phyloP scores from a whole-genome alignment of 2,113 vertebrate genomes.

The Onychostoma macrolepis region DNA sequence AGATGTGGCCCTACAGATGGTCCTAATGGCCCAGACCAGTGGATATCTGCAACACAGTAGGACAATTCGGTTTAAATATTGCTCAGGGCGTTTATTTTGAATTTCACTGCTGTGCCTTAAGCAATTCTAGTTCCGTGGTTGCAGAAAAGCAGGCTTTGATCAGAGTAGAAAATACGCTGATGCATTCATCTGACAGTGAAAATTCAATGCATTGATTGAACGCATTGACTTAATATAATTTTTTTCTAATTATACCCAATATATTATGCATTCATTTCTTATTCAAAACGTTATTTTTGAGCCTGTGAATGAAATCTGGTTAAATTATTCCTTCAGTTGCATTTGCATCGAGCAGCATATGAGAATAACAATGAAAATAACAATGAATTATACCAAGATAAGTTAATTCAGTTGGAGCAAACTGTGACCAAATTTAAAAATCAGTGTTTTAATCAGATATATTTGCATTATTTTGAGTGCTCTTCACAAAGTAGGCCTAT shows the following conservation, averaged over 20 bases:
- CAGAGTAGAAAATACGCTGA: background rate
- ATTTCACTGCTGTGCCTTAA: background rate
- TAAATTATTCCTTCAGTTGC: background rate
- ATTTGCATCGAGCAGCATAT: background rate
- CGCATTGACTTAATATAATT: background rate
- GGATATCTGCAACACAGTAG: constrained; percentile 15
- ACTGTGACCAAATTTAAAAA: background rate
- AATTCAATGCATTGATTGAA: background rate
- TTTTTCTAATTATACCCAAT: background rate
- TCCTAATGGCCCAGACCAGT: constrained; percentile 19
- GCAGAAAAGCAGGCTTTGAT: background rate
- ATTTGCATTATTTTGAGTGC: background rate
- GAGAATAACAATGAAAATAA: background rate
- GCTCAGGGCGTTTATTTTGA: constrained; percentile 14
- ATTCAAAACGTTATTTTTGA: background rate
- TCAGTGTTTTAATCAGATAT: background rate
- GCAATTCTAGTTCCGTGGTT: background rate
- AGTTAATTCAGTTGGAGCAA: background rate
- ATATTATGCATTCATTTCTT: background rate
- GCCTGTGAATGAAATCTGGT: background rate
- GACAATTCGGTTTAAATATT: constrained; percentile 3
- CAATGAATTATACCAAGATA: background rate
- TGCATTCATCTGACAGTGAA: background rate
- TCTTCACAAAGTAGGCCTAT: background rate
- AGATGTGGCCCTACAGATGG: constrained; percentile 19